phyloP scores from a whole-genome alignment of 2,113 vertebrate genomes.

The Marcusenius ussheri region DNA sequence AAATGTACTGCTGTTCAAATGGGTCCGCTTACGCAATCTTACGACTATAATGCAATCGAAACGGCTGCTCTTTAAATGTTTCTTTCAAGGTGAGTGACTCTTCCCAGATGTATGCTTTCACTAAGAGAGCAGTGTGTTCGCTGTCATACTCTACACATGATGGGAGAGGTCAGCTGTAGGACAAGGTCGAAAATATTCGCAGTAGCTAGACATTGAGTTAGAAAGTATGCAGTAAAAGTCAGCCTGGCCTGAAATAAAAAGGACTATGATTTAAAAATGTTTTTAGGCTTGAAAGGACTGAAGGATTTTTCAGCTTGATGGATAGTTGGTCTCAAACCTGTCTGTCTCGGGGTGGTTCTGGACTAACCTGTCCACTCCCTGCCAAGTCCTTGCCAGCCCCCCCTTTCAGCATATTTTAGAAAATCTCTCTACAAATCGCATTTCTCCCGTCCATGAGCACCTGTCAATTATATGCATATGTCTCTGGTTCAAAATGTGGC shows the following conservation, averaged over 20 bases:
- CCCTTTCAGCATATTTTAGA: not conserved
- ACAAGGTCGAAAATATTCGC: not conserved
- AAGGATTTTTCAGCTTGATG: not conserved
- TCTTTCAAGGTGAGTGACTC: not conserved
- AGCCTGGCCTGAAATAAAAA: not conserved
- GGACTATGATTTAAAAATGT: not conserved
- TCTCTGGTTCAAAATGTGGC: not conserved
- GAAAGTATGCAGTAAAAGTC: not conserved
- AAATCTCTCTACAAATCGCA: not conserved
- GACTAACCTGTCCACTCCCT: not conserved
- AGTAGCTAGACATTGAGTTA: not conserved
- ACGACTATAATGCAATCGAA: not conserved
- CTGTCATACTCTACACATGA: not conserved
- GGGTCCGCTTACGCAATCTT: not conserved
- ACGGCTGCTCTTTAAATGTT: not conserved
- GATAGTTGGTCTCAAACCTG: not conserved
- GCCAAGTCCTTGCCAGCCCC: not conserved
- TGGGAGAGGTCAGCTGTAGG: not conserved
- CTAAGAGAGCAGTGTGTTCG: not conserved
- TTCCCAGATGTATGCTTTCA: not conserved
- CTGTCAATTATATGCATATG: not conserved
- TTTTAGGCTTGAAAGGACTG: not conserved
- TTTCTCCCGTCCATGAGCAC: not conserved
- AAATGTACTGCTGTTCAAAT: not conserved
- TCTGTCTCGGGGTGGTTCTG: not conserved